Evolutionary conservation across 2,888 invertebrate species (phyloP), one percentile per base, ranked within the genome.

Genomic region (Cantharis nigra): DNA sequence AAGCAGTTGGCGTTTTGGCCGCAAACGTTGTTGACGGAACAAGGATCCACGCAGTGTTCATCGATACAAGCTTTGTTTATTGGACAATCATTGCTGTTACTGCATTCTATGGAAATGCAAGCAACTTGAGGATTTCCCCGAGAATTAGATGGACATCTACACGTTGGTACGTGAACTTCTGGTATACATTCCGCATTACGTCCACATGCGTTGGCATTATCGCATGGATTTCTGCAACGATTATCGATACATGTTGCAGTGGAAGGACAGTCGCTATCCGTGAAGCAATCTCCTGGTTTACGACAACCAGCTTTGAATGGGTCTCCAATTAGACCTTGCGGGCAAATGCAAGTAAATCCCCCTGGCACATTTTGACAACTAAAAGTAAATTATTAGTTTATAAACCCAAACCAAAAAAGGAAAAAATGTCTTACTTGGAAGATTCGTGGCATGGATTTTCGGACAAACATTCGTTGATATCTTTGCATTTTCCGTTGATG

Each of bases 31-130:
- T 94, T 91, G 78, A 96, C 89, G 10, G 92, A 91, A 84, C 97
- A 97, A 2, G 97, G 95, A 88, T 97, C 93, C 77, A 93, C 91
- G 85, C 97, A 97, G 86, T 93, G 93, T 71, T 94, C 92, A 86
- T 94, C 92, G 62, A 96, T 91, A 83, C 97, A 97, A 3, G 95
- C 92, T 85, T 94, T 92, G 20, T 92, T 91, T 33, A 89, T 86
- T 9, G 90, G 85, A 85, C 97, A 97, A 84, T 97, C 96, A 67
- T 92, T 91, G 84, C 94, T 95, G 84, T 94, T 94, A 28, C 91
- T 90, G 86, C 96, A 97, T 88, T 97, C 96, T 76, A 95, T 91
- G 80, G 92, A 91, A 14, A 90, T 88, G 85, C 97, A 97, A 85
- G 93, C 92, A 16, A 91, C 90, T 73, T 92, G 91, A 4, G 95